phyloP scores from a whole-genome alignment of 2,888 invertebrate species.

The Andrena praecox region DNA sequence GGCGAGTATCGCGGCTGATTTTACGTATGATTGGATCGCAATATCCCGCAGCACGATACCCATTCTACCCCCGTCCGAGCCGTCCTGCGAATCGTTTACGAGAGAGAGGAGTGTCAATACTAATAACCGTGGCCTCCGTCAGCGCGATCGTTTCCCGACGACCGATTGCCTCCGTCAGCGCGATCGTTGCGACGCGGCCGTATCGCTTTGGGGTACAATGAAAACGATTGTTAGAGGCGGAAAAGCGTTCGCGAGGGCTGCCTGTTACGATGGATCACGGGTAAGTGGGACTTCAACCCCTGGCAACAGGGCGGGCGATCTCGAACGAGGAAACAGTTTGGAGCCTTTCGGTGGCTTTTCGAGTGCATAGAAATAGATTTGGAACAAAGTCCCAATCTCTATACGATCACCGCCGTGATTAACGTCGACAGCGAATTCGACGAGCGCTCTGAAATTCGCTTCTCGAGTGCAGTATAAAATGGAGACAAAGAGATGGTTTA shows the following conservation, averaged over 20 bases:
- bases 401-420: too few relatives aligned
- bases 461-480: background rate
- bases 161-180: slow-evolving; percentile 35
- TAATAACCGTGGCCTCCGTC: slow-evolving; percentile 55
- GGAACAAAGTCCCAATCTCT: too few relatives aligned
- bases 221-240: background rate
- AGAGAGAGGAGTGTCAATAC: slow-evolving; percentile 47
- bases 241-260: background rate
- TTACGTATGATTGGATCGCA: slow-evolving; percentile 67
- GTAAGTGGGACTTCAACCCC: background rate
- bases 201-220: slow-evolving; percentile 9
- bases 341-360: too few relatives aligned
- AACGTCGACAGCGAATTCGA: background rate
- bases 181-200: background rate
- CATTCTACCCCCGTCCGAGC: background rate
- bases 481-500: background rate
- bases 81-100: slow-evolving; percentile 36
- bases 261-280: background rate
- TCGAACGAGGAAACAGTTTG: background rate
- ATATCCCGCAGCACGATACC: slow-evolving; percentile 54
- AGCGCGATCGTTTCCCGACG: slow-evolving; percentile 20
- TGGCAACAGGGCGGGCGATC: background rate
- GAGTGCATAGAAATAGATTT: too few relatives aligned
- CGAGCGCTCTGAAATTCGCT: background rate
- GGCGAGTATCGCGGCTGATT: slow-evolving; percentile 50